phyloP scores from a whole-genome alignment of 2,113 vertebrate species.

The Tragulus kanchil region DNA sequence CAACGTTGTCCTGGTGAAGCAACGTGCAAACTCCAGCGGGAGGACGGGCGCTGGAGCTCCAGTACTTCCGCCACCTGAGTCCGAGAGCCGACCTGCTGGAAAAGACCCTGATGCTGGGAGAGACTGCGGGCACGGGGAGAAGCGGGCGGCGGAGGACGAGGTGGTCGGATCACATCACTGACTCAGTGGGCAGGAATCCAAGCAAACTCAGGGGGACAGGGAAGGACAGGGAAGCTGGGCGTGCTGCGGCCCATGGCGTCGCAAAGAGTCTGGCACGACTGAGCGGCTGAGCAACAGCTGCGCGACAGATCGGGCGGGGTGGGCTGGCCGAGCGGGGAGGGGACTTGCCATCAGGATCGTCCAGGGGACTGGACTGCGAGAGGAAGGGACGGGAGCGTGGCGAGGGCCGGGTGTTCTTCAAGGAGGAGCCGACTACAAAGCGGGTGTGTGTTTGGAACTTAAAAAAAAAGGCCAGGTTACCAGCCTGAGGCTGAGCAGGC shows the following conservation, averaged over 20 bases:
- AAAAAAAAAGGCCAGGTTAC: too few relatives aligned
- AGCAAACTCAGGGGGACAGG: neutral
- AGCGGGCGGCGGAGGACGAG: neutral
- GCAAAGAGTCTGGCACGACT: neutral
- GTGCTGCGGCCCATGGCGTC: neutral
- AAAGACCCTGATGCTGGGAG: neutral
- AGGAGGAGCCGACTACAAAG: neutral
- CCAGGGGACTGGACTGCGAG: neutral
- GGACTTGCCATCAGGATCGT: neutral
- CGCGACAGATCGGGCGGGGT: neutral
- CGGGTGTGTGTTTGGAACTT: neutral
- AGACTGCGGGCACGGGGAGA: neutral
- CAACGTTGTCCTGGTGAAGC: neutral
- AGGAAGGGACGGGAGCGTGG: neutral
- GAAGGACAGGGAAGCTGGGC: neutral
- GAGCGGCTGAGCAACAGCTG: neutral
- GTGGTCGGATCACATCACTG: neutral
- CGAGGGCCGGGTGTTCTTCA: neutral
- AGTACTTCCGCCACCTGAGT: neutral
- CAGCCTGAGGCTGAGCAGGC: neutral
- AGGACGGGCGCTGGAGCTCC: neutral
- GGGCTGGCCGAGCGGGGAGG: too few relatives aligned
- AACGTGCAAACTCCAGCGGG: neutral
- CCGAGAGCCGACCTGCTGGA: neutral
- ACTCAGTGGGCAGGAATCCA: neutral